Evolutionary conservation across 1,140 invertebrate species (phyloP).

Genomic region (Drosophila ficusphila): DNA sequence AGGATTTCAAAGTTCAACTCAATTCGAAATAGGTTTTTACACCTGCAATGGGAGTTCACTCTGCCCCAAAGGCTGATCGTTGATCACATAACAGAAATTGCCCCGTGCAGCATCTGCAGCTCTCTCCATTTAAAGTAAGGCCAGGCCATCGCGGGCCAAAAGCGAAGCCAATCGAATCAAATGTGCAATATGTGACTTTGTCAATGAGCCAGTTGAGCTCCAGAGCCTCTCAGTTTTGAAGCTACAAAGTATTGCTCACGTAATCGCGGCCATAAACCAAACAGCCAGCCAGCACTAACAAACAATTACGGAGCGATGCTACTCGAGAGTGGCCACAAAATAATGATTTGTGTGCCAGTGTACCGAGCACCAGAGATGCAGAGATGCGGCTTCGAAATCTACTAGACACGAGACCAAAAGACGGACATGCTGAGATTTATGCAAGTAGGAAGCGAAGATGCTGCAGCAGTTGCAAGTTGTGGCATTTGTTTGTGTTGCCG

Average conservation of each 20-base stretch:
- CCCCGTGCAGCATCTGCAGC: not conserved
- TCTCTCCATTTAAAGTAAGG: slow-evolving; percentile 27
- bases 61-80: not conserved
- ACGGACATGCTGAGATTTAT: slow-evolving; percentile 57
- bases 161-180: slow-evolving; percentile 52
- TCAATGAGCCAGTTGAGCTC: slow-evolving; percentile 20
- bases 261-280: slow-evolving; percentile 68
- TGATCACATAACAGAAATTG: slow-evolving; percentile 30
- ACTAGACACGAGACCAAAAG: not conserved
- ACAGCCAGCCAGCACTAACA: slow-evolving; percentile 59
- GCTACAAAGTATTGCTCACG: slow-evolving; percentile 43
- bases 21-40: no score
- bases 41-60: not conserved
- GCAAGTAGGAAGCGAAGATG: slow-evolving; percentile 70
- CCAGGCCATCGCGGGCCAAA: slow-evolving; percentile 24
- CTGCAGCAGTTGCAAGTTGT: slow-evolving; percentile 18
- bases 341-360: slow-evolving; percentile 78
- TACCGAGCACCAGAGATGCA: slow-evolving; percentile 31
- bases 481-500: slow-evolving; percentile 12
- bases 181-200: slow-evolving; percentile 60
- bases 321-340: slow-evolving; percentile 38
- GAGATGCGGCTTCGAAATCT: slow-evolving; percentile 1
- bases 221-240: not conserved
- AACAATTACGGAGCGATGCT: slow-evolving; percentile 58
- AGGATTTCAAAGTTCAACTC: no score